A percentile compares a stretch with the other conserved stretches of the same genome.
These are phyloP conservation scores for Potorous gilbertii DNA, from an alignment of 2,797 vertebrate species.

Conservation along the genomic window DNA sequence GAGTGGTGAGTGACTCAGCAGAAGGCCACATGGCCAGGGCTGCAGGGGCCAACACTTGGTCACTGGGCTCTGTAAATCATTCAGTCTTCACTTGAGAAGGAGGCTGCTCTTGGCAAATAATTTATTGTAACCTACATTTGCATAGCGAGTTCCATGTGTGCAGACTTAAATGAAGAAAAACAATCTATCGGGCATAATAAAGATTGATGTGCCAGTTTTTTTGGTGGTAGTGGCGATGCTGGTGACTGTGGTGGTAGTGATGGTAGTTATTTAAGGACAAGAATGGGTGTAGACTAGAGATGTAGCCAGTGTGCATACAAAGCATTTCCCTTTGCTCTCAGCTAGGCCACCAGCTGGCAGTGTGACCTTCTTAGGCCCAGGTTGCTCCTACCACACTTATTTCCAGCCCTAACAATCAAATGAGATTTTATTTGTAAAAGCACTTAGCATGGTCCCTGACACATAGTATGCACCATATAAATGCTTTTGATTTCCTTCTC, in stretches of 20 bases:
- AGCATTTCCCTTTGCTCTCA: background rate
- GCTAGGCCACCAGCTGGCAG: background rate
- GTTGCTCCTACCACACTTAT: background rate
- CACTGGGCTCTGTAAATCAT: background rate
- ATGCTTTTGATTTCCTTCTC: background rate
- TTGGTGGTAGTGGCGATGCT: background rate
- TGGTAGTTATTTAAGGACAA: background rate
- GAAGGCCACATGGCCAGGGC: background rate
- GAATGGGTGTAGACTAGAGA: background rate
- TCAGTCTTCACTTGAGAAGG: background rate
- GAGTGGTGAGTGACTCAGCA: slow-evolving; percentile 89
- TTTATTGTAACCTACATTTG: background rate
- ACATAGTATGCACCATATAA: background rate
- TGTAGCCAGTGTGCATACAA: background rate
- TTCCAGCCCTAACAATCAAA: background rate
- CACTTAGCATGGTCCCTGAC: background rate
- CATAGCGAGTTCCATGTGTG: background rate
- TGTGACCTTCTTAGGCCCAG: background rate
- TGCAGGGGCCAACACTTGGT: background rate
- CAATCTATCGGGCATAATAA: background rate
- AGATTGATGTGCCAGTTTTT: background rate
- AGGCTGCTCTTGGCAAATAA: background rate
- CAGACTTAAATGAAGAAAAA: background rate
- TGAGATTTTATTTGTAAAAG: background rate
- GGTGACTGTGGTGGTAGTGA: background rate